Percentiles rank a stretch among this genome's conserved stretches.
These are phyloP conservation scores for Phengaris arion DNA, from an alignment of 2,888 invertebrate genomes.

Conservation along the genomic window DNA sequence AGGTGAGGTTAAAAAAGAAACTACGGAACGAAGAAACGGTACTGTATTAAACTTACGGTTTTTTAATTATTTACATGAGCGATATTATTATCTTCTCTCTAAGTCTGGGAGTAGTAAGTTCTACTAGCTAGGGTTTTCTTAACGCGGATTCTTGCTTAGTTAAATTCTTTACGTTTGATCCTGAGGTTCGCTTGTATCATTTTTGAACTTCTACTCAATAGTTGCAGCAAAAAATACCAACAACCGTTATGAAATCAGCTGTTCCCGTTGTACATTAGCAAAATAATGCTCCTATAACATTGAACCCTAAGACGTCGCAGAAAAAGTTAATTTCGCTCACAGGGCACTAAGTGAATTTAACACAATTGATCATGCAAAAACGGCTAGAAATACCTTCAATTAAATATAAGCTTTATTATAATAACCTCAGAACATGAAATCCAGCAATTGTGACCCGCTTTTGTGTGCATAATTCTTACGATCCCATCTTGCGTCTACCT, in stretches of 20 bases:
- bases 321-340: constrained; percentile 32
- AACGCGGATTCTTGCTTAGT: background rate
- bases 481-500: constrained; percentile 74
- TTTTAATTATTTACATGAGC: background rate
- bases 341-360: constrained; percentile 20
- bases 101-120: background rate
- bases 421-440: constrained; percentile 37
- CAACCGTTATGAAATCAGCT: constrained; percentile 75
- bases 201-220: background rate
- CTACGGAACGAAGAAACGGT: constrained; percentile 33
- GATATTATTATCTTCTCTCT: background rate
- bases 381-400: constrained; percentile 31
- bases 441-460: constrained; percentile 32
- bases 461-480: constrained; percentile 62
- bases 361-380: constrained; percentile 36
- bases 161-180: too few relatives aligned
- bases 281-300: constrained; percentile 33
- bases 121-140: background rate
- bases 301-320: constrained; percentile 29
- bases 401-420: constrained; percentile 37
- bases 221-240: constrained; percentile 31
- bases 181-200: too few relatives aligned
- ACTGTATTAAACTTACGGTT: constrained; percentile 25
- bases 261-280: constrained; percentile 57
- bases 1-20: constrained; percentile 40